Conservation (phyloP, 2,797 vertebrate genomes). For the Alcedo quadribrachys region DNA sequence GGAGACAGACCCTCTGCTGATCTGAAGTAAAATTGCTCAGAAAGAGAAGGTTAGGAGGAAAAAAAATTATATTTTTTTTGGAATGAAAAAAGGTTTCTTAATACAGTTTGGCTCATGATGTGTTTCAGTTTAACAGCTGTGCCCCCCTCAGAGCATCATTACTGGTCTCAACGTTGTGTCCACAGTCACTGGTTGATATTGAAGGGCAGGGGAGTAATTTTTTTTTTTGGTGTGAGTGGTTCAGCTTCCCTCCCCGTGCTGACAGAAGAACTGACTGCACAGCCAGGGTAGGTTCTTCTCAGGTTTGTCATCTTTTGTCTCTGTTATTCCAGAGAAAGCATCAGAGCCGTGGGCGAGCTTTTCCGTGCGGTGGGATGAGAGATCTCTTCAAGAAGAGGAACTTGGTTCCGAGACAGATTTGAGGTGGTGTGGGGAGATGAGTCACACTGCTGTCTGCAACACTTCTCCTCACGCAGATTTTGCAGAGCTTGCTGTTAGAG, state of each 20-base stretch:
- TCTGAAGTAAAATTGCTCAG: not conserved
- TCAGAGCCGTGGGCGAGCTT: not conserved
- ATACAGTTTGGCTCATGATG: not conserved
- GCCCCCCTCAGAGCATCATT: not conserved
- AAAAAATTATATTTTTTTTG: not conserved
- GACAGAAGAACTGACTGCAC: not conserved
- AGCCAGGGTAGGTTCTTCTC: not conserved
- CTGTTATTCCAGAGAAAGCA: slow-evolving; percentile 7
- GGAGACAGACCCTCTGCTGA: not conserved
- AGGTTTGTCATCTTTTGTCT: slow-evolving; percentile 3
- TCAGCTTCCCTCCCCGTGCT: not conserved
- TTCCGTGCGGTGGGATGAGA: not conserved
- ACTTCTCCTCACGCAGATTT: slow-evolving; percentile 1
- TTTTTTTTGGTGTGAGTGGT: not conserved
- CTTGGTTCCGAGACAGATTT: slow-evolving; percentile 26
- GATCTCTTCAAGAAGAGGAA: slow-evolving; percentile 17
- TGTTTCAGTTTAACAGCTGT: not conserved
- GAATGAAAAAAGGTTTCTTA: not conserved
- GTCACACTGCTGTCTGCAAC: slow-evolving; percentile 47
- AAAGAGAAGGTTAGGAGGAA: not conserved
- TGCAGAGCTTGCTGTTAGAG: not conserved
- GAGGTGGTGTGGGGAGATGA: slow-evolving; percentile 15
- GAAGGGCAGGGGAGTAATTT: not conserved
- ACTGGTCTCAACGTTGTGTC: not conserved
- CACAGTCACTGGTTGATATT: not conserved